These are phyloP conservation scores for Euphysa ruthae DNA, from an alignment of 30 jellyfish, hydroid and myxozoan genomes.

Conservation along the genomic window DNA sequence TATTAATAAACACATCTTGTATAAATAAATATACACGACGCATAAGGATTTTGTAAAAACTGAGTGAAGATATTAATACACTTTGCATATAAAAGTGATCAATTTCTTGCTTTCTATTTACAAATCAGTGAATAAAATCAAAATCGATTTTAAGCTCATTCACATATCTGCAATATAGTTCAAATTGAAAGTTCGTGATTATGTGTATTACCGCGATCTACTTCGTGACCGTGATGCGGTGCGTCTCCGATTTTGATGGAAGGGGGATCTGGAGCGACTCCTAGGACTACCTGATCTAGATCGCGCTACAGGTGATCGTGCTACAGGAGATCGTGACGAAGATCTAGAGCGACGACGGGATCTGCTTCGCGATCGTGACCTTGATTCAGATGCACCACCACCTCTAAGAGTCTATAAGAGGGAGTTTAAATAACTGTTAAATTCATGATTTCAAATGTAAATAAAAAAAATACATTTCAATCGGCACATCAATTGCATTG, in stretches of 20 bases:
- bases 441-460: neutral
- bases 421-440: neutral
- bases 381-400: constrained; percentile 17
- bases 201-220: constrained; percentile 7
- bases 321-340: constrained; percentile 28
- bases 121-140: too few species aligned
- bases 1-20: too few species aligned
- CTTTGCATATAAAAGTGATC: too few species aligned
- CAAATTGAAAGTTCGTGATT: too few species aligned
- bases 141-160: too few species aligned
- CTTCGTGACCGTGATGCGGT: constrained; percentile 20
- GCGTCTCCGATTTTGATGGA: constrained; percentile 24
- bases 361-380: constrained; percentile 43
- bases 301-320: constrained; percentile 30
- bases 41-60: too few species aligned
- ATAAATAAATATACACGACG: too few species aligned
- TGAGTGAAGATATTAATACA: too few species aligned
- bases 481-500: too few species aligned
- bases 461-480: neutral
- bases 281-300: constrained; percentile 43
- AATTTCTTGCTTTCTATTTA: too few species aligned
- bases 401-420: constrained; percentile 19
- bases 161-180: too few species aligned
- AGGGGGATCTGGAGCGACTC: constrained; percentile 26
- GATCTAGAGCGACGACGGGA: constrained; percentile 15